These are phyloP conservation scores for Campoplex capitator DNA, from an alignment of 2,888 invertebrate species.

Conservation along the genomic window DNA sequence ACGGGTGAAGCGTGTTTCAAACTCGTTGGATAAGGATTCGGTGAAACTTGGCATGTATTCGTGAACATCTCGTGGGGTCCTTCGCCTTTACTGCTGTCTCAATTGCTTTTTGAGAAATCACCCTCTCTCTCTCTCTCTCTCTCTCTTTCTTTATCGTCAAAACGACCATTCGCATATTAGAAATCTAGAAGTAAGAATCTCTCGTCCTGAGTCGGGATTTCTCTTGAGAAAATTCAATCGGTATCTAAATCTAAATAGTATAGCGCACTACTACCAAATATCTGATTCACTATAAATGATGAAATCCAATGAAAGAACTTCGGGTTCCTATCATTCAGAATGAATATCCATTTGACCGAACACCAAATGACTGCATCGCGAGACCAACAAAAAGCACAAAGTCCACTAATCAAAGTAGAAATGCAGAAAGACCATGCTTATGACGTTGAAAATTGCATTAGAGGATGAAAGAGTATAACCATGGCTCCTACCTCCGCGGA, in stretches of 20 bases:
- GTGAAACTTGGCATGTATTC: slow-evolving; percentile 39
- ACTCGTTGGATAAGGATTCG: slow-evolving; percentile 44
- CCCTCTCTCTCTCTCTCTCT: background rate
- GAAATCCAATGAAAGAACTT: background rate
- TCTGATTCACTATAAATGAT: background rate
- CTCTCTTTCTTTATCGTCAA: background rate
- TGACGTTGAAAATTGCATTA: slow-evolving; percentile 36
- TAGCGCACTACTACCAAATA: background rate
- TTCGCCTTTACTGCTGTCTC: slow-evolving; percentile 12
- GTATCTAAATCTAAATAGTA: slow-evolving; percentile 7
- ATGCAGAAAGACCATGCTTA: slow-evolving; percentile 9
- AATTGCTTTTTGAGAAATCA: slow-evolving; percentile 33
- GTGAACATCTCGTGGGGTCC: slow-evolving; percentile 15
- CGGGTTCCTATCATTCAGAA: background rate
- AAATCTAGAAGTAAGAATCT: background rate
- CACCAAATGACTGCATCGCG: background rate
- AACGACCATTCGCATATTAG: background rate
- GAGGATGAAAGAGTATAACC: slow-evolving; percentile 42
- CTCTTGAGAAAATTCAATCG: slow-evolving; percentile 4
- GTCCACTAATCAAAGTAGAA: slow-evolving; percentile 23
- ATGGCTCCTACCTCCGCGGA: background rate
- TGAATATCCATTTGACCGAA: background rate
- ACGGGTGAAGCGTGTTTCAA: slow-evolving; percentile 44
- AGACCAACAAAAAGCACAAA: background rate
- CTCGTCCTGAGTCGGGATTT: background rate